Evolutionary conservation across 2,797 vertebrate genomes (phyloP), one percentile per base, ranked within the genome.

Genomic region (Anguilla obscura): DNA sequence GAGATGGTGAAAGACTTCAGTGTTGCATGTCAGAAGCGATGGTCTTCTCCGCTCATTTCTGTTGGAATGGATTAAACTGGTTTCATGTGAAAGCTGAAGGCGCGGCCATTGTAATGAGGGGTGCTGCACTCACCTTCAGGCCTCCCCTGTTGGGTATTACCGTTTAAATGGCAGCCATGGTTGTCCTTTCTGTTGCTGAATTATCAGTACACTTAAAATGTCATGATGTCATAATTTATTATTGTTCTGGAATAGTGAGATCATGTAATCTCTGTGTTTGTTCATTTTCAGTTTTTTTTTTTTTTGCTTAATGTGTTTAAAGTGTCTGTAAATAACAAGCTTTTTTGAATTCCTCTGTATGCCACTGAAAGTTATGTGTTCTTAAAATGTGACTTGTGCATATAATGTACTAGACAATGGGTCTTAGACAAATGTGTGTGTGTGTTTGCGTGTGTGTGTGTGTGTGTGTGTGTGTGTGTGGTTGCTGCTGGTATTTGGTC

Each of bases 151-250:
- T 54, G 30, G 30, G 18, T 50, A 74, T 54, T 71, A 4, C 27
- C n/a, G 36, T 36, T 71, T 18, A 36, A 56, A 27, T 82, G 83
- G 6, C 52, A 58, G 52, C 45, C 52, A 58, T 36, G 83, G 84
- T 40, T 76, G 5, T 85, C 18, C 58, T 10, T 10, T 24, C 45
- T 33, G 18, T 50, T 4, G 54, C 87, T 60, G 50, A 76, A 16
- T 79, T n/a, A 30, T 76, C 30, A 14, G 63, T 48, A 14, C n/a
- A 58, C 14, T 79, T 76, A 85, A 54, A 85, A 16, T 33, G 69
- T 88, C 56, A 27, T 83, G 87, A 56, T 85, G 60, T 24, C 50
- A 24, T 86, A 86, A 80, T 80, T 80, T 16, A 45, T 21, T 82
- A 82, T 48, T 82, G 21, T 21, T 82, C 79, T 48, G 10, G 21